phyloP scores from a whole-genome alignment of 1,140 invertebrate species.

The Portunus trituberculatus region DNA sequence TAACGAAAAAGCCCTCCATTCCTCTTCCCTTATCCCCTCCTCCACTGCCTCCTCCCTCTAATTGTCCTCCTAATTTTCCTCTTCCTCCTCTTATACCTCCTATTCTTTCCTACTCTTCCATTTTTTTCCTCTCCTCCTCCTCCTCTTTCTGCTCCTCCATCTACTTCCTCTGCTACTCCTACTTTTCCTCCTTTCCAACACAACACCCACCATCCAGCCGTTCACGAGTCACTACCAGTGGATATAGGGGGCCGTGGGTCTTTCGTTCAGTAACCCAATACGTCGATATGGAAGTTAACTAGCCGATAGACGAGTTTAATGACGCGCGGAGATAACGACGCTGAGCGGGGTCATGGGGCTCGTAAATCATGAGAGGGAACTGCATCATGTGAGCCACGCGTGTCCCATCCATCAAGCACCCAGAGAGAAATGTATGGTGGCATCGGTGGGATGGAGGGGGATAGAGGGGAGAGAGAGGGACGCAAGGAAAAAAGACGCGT shows the following conservation, averaged over 20 bases:
- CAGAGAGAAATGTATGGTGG: not conserved
- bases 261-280: not conserved
- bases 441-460: not conserved
- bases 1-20: too few species aligned
- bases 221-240: not conserved
- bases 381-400: not conserved
- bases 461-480: not conserved
- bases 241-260: not conserved
- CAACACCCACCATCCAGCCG: not conserved
- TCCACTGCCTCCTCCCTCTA: not conserved
- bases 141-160: not conserved
- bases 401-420: not conserved
- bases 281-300: conserved; percentile 2
- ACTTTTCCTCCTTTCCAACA: not conserved
- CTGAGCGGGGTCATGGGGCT: not conserved
- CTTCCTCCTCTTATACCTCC: not conserved
- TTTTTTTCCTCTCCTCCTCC: not conserved
- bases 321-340: conserved; percentile 8
- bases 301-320: conserved; percentile 13
- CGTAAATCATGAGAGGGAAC: not conserved
- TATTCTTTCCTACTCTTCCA: not conserved
- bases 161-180: conserved; percentile 15
- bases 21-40: not conserved
- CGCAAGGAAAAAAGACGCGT: too few species aligned
- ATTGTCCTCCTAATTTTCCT: not conserved